Evolutionary conservation across 92 coral and sea anemone species (phyloP).

Genomic region (Palythoa grandiflora): DNA sequence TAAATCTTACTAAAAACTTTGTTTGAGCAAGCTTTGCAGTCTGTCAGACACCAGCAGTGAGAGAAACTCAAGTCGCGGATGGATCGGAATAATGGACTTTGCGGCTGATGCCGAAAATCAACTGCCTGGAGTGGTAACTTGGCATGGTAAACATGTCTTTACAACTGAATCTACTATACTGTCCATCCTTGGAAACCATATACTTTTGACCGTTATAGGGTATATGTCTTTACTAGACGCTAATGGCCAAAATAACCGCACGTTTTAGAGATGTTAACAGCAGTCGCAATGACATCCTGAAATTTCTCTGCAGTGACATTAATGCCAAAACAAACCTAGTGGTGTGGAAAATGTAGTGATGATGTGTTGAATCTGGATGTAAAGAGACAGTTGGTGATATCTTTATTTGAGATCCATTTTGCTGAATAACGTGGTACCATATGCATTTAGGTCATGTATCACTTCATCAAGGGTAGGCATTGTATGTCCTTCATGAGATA

Average conservation of each 20-base stretch:
- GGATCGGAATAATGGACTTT: too few species aligned
- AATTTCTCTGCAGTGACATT: neutral
- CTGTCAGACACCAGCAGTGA: too few species aligned
- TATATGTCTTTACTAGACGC: too few species aligned
- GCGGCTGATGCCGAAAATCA: too few species aligned
- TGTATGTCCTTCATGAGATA: neutral
- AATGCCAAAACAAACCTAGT: neutral
- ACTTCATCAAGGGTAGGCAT: neutral
- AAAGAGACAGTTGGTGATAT: too few species aligned
- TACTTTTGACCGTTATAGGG: too few species aligned
- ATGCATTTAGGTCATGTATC: neutral
- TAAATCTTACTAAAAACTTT: too few species aligned
- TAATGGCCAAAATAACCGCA: too few species aligned
- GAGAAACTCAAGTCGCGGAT: too few species aligned
- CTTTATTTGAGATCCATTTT: neutral
- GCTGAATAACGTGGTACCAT: neutral
- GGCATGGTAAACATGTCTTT: neutral
- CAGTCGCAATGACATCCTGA: neutral
- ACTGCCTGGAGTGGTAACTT: too few species aligned
- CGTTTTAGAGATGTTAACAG: neutral
- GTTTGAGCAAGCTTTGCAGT: too few species aligned
- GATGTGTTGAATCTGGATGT: neutral
- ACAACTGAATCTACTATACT: neutral
- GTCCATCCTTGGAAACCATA: too few species aligned
- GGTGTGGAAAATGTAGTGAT: neutral